Conservation (phyloP, 2,888 invertebrate genomes). For the Heliconius ismenius region DNA sequence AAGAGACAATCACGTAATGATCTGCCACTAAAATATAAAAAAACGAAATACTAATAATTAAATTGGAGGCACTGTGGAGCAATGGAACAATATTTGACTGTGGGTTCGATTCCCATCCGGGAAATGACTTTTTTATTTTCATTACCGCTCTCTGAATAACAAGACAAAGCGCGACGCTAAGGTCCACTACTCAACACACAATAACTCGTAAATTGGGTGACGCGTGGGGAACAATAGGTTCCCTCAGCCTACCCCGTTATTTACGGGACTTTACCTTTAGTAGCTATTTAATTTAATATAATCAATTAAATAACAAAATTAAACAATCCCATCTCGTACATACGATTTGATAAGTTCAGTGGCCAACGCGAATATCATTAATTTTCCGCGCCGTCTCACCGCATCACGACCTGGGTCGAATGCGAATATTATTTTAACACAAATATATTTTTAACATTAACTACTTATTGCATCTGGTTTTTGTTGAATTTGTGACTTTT, state of each 20-base stretch:
- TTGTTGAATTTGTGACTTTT: not conserved
- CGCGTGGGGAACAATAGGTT: not conserved
- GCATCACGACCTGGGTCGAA: not conserved
- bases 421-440: conserved; percentile 20
- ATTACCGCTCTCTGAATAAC: too few relatives aligned
- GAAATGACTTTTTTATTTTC: too few relatives aligned
- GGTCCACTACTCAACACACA: too few relatives aligned
- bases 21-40: too few relatives aligned
- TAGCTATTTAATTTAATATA: not conserved
- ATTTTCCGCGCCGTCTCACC: conserved; percentile 48
- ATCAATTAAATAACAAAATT: not conserved
- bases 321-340: not conserved
- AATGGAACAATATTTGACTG: not conserved
- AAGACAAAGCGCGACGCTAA: too few relatives aligned
- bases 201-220: not conserved
- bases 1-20: too few relatives aligned
- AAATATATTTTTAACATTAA: conserved; percentile 5
- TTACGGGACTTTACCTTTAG: not conserved
- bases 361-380: conserved; percentile 50
- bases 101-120: too few relatives aligned
- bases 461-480: conserved; percentile 14
- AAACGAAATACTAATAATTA: too few relatives aligned
- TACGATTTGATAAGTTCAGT: conserved; percentile 48
- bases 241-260: not conserved
- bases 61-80: not conserved